These are phyloP conservation scores for Stenopsyche tienmushanensis DNA, from an alignment of 1,140 invertebrate genomes.

Conservation along the genomic window DNA sequence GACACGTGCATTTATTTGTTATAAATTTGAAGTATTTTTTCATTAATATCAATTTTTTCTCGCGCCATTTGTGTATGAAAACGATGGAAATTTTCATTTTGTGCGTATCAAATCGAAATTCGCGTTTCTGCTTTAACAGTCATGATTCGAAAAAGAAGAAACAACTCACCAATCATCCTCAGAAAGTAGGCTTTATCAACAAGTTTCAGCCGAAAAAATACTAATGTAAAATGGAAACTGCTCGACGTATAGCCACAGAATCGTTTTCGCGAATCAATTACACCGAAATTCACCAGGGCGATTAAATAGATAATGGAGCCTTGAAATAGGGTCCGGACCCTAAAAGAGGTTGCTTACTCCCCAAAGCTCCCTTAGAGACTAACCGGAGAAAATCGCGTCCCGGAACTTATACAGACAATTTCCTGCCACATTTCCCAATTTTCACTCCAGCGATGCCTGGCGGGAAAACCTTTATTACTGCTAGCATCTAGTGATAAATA, in stretches of 20 bases:
- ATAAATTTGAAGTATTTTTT: too few relatives aligned
- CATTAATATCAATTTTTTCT: too few relatives aligned
- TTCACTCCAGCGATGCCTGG: too few relatives aligned
- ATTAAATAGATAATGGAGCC: neutral
- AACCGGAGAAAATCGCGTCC: slow-evolving; percentile 17
- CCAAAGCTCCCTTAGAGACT: slow-evolving; percentile 18
- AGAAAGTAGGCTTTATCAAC: slow-evolving; percentile 8
- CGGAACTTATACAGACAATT: slow-evolving; percentile 16
- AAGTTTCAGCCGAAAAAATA: slow-evolving; percentile 2
- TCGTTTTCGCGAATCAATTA: neutral
- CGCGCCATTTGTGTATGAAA: too few relatives aligned
- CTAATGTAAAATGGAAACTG: neutral
- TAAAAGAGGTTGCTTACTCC: slow-evolving; percentile 14
- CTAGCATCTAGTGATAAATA: too few relatives aligned
- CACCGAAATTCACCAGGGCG: neutral
- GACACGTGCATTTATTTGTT: too few relatives aligned
- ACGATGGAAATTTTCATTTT: too few relatives aligned
- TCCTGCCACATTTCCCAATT: slow-evolving; percentile 2
- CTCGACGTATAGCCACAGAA: neutral
- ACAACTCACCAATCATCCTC: slow-evolving; percentile 17
- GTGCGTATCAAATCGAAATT: too few relatives aligned
- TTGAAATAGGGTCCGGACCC: slow-evolving; percentile 2
- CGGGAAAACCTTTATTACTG: too few relatives aligned
- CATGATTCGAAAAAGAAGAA: too few relatives aligned
- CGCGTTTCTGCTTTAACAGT: too few relatives aligned